A percentile compares a stretch with the other conserved stretches of the same genome.
These are phyloP conservation scores for Drosophila sucinea DNA, from an alignment of 1,140 invertebrate species.

Conservation along the genomic window DNA sequence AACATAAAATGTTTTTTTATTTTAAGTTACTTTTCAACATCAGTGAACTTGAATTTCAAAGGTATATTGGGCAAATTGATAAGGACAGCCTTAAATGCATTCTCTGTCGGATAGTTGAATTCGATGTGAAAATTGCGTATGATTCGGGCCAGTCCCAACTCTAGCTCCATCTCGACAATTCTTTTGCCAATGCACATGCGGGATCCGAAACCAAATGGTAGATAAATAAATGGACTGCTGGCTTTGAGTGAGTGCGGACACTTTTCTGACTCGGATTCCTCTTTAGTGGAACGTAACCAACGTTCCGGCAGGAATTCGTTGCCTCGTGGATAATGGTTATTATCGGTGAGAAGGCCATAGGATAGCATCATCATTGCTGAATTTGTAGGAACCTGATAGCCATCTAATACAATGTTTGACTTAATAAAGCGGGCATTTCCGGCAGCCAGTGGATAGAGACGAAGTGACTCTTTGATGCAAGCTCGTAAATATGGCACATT, in stretches of 20 bases:
- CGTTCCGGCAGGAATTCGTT: slow-evolving; percentile 85
- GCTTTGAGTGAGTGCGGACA: slow-evolving; percentile 71
- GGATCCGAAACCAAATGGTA: slow-evolving; percentile 87
- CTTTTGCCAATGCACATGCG: slow-evolving; percentile 86
- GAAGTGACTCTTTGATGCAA: slow-evolving; percentile 87
- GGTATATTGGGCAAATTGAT: slow-evolving; percentile 75
- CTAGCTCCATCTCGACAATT: slow-evolving; percentile 89
- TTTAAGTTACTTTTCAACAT: slow-evolving; percentile 40
- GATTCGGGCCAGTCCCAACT: slow-evolving; percentile 86
- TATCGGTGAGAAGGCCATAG: slow-evolving; percentile 60
- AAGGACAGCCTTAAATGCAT: slow-evolving; percentile 54
- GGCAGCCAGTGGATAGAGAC: slow-evolving; percentile 84
- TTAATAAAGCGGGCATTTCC: slow-evolving; percentile 83
- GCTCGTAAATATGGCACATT: slow-evolving; percentile 86
- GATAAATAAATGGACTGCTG: slow-evolving; percentile 84
- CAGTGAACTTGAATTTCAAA: slow-evolving; percentile 74
- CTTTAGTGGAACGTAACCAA: slow-evolving; percentile 83
- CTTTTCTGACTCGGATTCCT: neutral
- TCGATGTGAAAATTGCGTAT: slow-evolving; percentile 85
- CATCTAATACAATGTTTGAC: slow-evolving; percentile 85
- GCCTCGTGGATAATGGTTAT: slow-evolving; percentile 84
- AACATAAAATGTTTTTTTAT: neutral
- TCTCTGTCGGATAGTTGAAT: slow-evolving; percentile 78
- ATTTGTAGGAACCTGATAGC: slow-evolving; percentile 86
- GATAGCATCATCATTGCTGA: slow-evolving; percentile 82